A percentile compares a stretch with the other conserved stretches of the same genome.
phyloP scores from a whole-genome alignment of 2,888 invertebrate species.

The Balanococcus diminutus region DNA sequence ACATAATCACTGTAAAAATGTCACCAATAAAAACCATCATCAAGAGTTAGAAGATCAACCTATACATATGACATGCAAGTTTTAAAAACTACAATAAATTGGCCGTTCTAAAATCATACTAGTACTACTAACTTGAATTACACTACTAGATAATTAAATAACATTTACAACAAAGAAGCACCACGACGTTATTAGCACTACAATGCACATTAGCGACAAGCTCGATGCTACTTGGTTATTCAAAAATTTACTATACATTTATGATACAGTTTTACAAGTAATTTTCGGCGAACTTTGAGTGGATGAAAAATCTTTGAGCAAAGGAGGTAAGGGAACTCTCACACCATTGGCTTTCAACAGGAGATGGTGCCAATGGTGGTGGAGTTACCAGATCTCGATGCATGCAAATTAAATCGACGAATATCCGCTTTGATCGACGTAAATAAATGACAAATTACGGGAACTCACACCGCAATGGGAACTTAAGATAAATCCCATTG shows the following conservation, averaged over 20 bases:
- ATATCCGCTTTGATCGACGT: not conserved
- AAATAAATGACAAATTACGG: conserved; percentile 46
- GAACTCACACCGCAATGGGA: conserved; percentile 55
- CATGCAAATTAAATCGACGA: conserved; percentile 21
- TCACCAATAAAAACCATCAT: not conserved
- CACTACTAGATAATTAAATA: too few relatives aligned
- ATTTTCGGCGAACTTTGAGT: not conserved
- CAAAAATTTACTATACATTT: not conserved
- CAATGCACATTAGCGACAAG: not conserved
- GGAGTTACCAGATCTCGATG: conserved; percentile 58
- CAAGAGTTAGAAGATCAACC: not conserved
- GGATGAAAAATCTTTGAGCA: conserved; percentile 29
- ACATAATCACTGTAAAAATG: not conserved
- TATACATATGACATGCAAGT: not conserved
- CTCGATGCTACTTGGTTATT: not conserved
- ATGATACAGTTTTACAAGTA: not conserved
- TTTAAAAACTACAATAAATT: too few relatives aligned
- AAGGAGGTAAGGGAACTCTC: conserved; percentile 55
- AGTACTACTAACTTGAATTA: too few relatives aligned
- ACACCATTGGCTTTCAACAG: conserved; percentile 55
- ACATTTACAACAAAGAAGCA: not conserved
- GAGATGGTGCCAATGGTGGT: conserved; percentile 57
- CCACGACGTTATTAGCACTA: not conserved
- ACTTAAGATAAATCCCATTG: conserved; percentile 47
- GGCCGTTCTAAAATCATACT: too few relatives aligned